Percentiles rank a stretch among this genome's conserved stretches.
phyloP scores from a whole-genome alignment of 2,797 vertebrate species.

The Xiphophorus birchmanni region DNA sequence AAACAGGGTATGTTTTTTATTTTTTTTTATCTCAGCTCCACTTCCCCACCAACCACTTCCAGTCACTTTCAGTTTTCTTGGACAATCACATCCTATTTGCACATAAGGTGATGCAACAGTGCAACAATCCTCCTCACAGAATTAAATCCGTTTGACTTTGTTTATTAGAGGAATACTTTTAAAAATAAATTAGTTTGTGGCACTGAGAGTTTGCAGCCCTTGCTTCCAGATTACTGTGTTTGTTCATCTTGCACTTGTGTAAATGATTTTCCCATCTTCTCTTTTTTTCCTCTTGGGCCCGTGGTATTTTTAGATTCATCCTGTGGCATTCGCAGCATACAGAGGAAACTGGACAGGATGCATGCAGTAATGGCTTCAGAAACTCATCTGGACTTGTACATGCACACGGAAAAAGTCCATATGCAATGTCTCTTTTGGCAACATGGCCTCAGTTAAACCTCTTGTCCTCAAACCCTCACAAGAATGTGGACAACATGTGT shows the following conservation, averaged over 20 bases:
- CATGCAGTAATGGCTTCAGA: not conserved
- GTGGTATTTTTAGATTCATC: slow-evolving; percentile 69
- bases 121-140: not conserved
- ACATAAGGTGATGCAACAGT: not conserved
- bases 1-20: too few relatives aligned
- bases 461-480: slow-evolving; percentile 34
- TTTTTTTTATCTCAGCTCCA: not conserved
- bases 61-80: not conserved
- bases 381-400: slow-evolving; percentile 4
- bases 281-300: slow-evolving; percentile 40
- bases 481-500: slow-evolving; percentile 61
- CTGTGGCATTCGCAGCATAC: slow-evolving; percentile 24
- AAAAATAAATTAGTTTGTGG: not conserved
- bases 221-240: slow-evolving; percentile 16
- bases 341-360: slow-evolving; percentile 44
- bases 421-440: slow-evolving; percentile 29
- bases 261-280: slow-evolving; percentile 61
- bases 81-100: not conserved
- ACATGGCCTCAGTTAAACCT: slow-evolving; percentile 48
- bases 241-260: slow-evolving; percentile 13
- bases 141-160: not conserved
- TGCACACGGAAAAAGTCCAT: slow-evolving; percentile 13
- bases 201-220: slow-evolving; percentile 10
- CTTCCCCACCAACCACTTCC: not conserved
- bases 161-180: not conserved